Base-by-base conservation (phyloP, 2,797 vertebrate species). In the Manis pentadactyla region DNA sequence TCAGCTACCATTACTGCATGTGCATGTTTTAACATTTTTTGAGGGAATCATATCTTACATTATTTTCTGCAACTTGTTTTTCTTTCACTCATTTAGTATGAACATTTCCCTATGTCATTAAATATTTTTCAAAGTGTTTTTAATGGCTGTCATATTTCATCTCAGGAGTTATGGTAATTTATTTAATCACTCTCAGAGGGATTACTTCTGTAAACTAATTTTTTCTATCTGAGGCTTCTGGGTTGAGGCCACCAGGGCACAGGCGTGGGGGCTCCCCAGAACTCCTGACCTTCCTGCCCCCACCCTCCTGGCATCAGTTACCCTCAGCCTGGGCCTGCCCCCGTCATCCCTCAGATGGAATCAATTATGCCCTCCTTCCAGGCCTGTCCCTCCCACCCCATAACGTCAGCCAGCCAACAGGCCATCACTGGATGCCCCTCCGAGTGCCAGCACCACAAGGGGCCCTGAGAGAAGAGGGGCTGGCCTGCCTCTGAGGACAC, bases 311-410 rank as follows among this genome's bases (percentile, higher is more conserved):
- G 46, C 81, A 77, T 85, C 92, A 55, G 64, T 85, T 83, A 61
- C 81, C 59, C 34, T 51, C 7, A 7, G 73, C 53, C 73, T n/a
- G 19, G 0, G 31, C 73, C 69, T 12, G 13, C 66, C 69, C 23
- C 79, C 61, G 82, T 49, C 34, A 3, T 12, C 61, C 71, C 71
- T 96, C 96, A 97, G 95, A 91, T 97, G 97, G 95, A 96, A 97
- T 89, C 93, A 93, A 92, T 97, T 31, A 46, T 46, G 17, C 53
- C 19, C 82, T 96, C 37, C 74, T 61, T 83, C 90, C 92, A 29
- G 9, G 53, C 51, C 75, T 11, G 42, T 75, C 77, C 82, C 93
- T 95, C 55, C 69, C 37, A 39, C 87, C 82, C 69, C 5, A 8
- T 49, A 61, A 69, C 86, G 87, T 93, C 81, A 77, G 57, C 96